These are phyloP conservation scores for Lasioglossum morio DNA, from an alignment of 2,888 invertebrate species.

Conservation along the genomic window DNA sequence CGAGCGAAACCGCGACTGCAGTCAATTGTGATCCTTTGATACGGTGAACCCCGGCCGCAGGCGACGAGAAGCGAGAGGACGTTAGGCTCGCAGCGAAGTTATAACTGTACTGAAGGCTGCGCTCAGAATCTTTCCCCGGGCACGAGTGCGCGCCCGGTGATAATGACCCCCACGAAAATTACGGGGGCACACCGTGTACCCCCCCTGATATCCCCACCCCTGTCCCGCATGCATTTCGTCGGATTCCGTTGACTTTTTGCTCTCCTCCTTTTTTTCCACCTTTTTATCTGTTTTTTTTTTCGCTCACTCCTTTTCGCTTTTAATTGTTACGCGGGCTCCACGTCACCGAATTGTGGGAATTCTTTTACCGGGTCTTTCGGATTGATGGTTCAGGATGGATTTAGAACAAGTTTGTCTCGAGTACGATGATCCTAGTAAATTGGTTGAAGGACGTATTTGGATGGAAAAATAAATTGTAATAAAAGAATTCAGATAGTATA, in stretches of 20 bases:
- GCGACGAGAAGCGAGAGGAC: conserved; percentile 47
- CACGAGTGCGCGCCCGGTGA: conserved; percentile 70
- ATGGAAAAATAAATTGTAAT: no score
- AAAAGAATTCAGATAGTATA: neutral
- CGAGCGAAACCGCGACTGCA: conserved; percentile 46
- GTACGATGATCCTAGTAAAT: no score
- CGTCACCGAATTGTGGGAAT: neutral
- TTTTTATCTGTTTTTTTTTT: neutral
- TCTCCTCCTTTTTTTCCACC: no score
- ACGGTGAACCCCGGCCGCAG: conserved; percentile 16
- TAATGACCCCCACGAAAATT: conserved; percentile 75
- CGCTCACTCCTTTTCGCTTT: no score
- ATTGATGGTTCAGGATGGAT: no score
- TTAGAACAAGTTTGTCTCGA: no score
- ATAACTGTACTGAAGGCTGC: conserved; percentile 80
- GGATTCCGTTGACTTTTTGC: conserved; percentile 26
- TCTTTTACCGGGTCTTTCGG: no score
- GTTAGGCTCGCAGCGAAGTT: conserved; percentile 77
- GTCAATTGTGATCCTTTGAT: conserved; percentile 44
- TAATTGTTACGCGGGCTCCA: conserved; percentile 7
- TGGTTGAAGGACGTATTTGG: no score
- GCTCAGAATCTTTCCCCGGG: conserved; percentile 66
- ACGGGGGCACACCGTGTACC: conserved; percentile 54
- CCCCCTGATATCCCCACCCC: conserved; percentile 7
- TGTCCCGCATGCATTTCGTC: conserved; percentile 56